Conservation (phyloP, 2,113 vertebrate genomes). For the Leucoraja erinaceus region DNA sequence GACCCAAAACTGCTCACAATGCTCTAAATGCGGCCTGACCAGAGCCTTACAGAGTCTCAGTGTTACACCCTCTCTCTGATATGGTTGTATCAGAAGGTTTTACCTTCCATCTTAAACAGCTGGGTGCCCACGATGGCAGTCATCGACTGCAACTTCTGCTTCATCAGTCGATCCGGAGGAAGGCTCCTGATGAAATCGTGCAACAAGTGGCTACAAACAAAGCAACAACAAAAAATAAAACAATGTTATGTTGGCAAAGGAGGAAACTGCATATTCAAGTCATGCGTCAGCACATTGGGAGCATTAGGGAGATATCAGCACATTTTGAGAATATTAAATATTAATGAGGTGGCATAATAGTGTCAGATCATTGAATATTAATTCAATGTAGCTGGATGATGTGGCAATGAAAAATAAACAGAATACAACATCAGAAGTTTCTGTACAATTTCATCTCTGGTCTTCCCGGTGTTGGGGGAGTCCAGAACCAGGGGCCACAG, state of each 20-base stretch:
- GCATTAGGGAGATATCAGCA: not conserved
- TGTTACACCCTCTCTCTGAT: too few species aligned
- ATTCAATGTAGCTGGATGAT: not conserved
- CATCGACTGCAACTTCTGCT: slow-evolving; percentile 52
- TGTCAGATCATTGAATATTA: slow-evolving; percentile 6
- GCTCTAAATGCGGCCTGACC: too few species aligned
- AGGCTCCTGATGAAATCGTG: slow-evolving; percentile 49
- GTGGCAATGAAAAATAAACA: not conserved
- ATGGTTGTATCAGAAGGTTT: slow-evolving; percentile 9
- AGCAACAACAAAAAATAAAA: not conserved
- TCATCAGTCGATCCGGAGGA: slow-evolving; percentile 47
- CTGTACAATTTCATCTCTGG: not conserved
- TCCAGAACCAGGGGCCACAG: too few species aligned
- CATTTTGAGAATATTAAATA: too few species aligned
- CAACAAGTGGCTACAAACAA: slow-evolving; percentile 42
- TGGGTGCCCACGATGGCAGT: slow-evolving; percentile 43
- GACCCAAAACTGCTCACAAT: too few species aligned
- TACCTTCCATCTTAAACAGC: slow-evolving; percentile 46
- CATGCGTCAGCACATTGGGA: not conserved
- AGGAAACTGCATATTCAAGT: not conserved
- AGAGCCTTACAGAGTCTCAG: too few species aligned
- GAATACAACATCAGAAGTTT: not conserved
- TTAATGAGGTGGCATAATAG: slow-evolving; percentile 15
- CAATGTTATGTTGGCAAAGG: not conserved
- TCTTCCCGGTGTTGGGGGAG: too few species aligned